Evolutionary conservation across 2,797 vertebrate species (phyloP).

Genomic region (Crypturellus tataupa): DNA sequence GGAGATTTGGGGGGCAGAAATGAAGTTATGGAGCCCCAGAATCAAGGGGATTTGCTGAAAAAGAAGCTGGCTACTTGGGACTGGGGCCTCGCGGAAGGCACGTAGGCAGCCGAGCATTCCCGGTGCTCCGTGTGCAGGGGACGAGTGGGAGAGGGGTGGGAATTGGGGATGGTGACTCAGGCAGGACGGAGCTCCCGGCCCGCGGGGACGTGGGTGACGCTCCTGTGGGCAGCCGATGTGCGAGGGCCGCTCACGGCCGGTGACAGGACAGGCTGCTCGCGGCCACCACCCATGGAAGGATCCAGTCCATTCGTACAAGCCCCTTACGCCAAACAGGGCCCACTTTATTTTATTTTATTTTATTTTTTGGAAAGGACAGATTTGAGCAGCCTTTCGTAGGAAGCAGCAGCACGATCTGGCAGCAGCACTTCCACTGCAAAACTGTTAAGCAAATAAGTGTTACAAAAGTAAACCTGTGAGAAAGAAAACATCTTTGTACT

Average conservation of each 20-base stretch:
- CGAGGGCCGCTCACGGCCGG: background rate
- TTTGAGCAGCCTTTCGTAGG: slow-evolving; percentile 15
- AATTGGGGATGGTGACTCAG: background rate
- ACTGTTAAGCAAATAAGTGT: slow-evolving; percentile 76
- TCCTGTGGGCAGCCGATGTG: background rate
- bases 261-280: background rate
- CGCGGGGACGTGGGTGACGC: background rate
- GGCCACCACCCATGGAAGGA: no score
- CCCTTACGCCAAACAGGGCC: background rate
- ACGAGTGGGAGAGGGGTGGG: background rate
- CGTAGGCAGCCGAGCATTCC: fast-evolving
- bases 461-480: slow-evolving; percentile 76
- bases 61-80: background rate
- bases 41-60: background rate
- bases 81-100: background rate
- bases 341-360: background rate
- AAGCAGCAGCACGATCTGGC: slow-evolving; percentile 58
- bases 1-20: background rate
- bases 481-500: slow-evolving; percentile 76
- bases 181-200: background rate
- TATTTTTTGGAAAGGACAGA: background rate
- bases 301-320: background rate
- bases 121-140: fast-evolving
- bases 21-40: background rate
- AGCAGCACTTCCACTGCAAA: slow-evolving; percentile 37